phyloP scores from a whole-genome alignment of 2,888 invertebrate species.

The Parnassius smintheus region DNA sequence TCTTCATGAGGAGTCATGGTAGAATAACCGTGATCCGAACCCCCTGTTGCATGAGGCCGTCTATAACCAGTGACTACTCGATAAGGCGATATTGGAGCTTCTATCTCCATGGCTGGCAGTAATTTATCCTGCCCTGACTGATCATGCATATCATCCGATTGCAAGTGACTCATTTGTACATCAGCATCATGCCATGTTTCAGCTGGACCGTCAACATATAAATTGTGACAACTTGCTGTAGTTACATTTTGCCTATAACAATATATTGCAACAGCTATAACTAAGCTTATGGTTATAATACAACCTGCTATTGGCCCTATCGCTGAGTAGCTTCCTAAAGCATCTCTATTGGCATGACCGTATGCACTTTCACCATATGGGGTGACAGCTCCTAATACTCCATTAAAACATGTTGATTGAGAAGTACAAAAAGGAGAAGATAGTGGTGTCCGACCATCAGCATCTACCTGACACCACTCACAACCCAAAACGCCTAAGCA shows the following conservation, averaged over 20 bases:
- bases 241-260: conserved; percentile 88
- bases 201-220: conserved; percentile 75
- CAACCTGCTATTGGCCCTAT: conserved; percentile 94
- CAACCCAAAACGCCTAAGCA: conserved; percentile 91
- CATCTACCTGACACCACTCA: conserved; percentile 94
- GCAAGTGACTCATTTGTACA: conserved; percentile 87
- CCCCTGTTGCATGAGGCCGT: conserved; percentile 87
- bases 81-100: conserved; percentile 92
- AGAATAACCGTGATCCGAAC: conserved; percentile 97
- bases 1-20: conserved; percentile 97
- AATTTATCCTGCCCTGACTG: conserved; percentile 84
- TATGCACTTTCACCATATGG: conserved; percentile 89
- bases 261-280: conserved; percentile 91
- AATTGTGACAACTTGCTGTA: conserved; percentile 72
- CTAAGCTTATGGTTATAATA: conserved; percentile 89
- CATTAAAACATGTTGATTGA: conserved; percentile 91
- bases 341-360: conserved; percentile 70
- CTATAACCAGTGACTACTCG: conserved; percentile 91
- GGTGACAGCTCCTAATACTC: conserved; percentile 89
- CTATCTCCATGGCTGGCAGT: conserved; percentile 80
- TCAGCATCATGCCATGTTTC: conserved; percentile 79
- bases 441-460: conserved; percentile 86
- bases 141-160: conserved; percentile 85
- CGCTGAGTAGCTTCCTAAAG: conserved; percentile 83
- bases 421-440: conserved; percentile 89